phyloP scores from a whole-genome alignment of 2,797 vertebrate species.

The Dendrocincla fuliginosa region DNA sequence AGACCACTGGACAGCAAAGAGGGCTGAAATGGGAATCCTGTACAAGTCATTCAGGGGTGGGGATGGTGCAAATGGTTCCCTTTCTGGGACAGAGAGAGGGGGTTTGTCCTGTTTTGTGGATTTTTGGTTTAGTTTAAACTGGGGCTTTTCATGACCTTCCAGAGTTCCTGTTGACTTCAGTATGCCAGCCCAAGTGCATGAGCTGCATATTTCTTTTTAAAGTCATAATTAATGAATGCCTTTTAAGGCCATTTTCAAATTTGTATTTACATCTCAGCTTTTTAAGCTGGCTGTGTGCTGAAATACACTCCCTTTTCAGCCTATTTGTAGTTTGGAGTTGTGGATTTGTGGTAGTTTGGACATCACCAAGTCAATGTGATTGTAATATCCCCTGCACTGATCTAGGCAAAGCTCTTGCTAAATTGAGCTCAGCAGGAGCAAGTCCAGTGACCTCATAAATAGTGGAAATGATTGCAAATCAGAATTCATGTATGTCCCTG shows the following conservation, averaged over 20 bases:
- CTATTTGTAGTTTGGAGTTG: slow-evolving; percentile 44
- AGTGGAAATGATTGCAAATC: slow-evolving; percentile 85
- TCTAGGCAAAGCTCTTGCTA: slow-evolving; percentile 79
- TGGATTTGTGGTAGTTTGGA: slow-evolving; percentile 23
- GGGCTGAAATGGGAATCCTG: background rate
- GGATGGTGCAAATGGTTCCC: background rate
- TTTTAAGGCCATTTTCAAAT: background rate
- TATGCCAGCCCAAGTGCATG: background rate
- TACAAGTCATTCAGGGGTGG: background rate
- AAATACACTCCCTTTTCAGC: background rate
- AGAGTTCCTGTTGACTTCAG: background rate
- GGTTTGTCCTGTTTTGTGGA: background rate
- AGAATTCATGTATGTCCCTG: slow-evolving; percentile 77
- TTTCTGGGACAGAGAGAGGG: background rate
- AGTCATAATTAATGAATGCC: background rate
- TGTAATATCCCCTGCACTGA: slow-evolving; percentile 76
- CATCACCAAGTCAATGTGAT: slow-evolving; percentile 75
- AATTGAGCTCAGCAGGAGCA: slow-evolving; percentile 83
- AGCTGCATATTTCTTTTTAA: accelerated
- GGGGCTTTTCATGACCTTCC: background rate
- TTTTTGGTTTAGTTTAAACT: background rate
- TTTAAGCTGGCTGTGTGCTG: background rate
- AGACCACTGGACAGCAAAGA: accelerated
- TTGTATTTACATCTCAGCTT: background rate
- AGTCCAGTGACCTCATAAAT: slow-evolving; percentile 82